phyloP scores from a whole-genome alignment of 2,797 vertebrate genomes.

The Myripristis jacobus region DNA sequence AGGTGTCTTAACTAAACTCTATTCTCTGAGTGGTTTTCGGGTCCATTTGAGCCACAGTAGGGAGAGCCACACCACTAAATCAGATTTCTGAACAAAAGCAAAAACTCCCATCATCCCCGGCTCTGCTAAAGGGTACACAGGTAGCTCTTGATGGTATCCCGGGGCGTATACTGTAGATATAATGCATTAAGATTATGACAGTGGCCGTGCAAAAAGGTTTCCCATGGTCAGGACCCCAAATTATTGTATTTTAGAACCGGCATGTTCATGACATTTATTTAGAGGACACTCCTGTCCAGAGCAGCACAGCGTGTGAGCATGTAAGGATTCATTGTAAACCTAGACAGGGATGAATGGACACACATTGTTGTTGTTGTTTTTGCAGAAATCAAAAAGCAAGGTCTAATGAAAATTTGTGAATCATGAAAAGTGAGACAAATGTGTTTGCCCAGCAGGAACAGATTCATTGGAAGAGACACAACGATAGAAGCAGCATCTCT shows the following conservation, averaged over 20 bases:
- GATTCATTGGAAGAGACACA: too few species aligned
- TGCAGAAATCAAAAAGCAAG: too few species aligned
- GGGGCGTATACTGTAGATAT: not conserved
- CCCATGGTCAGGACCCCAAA: not conserved
- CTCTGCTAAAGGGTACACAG: not conserved
- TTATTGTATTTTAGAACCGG: not conserved
- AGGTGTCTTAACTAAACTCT: not conserved
- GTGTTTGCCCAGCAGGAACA: too few species aligned
- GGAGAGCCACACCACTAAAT: not conserved
- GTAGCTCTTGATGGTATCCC: not conserved
- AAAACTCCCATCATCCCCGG: not conserved
- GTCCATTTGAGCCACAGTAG: slow-evolving; percentile 9
- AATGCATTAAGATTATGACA: not conserved
- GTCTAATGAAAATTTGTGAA: too few species aligned
- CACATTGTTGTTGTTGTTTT: too few species aligned
- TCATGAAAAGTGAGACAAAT: too few species aligned
- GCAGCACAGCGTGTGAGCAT: too few species aligned
- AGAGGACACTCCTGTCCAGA: too few species aligned
- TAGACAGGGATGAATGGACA: too few species aligned
- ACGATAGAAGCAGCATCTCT: too few species aligned
- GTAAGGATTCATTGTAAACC: too few species aligned
- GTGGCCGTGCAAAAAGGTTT: not conserved
- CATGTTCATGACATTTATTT: not conserved
- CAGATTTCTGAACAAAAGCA: not conserved
- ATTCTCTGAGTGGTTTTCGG: slow-evolving; percentile 1